Evolutionary conservation across 2,888 invertebrate genomes (phyloP).

Genomic region (Bombylius discolor): DNA sequence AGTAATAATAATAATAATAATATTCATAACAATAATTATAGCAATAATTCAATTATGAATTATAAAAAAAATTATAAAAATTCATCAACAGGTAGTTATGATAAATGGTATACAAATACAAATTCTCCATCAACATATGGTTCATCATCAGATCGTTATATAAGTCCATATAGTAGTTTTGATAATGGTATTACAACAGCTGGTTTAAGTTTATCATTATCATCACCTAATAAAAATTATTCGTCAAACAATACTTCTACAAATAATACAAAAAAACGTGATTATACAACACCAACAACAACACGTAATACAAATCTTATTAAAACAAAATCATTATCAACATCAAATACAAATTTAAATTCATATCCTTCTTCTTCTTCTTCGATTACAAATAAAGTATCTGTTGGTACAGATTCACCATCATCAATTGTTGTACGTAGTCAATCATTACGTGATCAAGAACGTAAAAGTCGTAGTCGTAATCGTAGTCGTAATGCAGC

Average conservation of each 20-base stretch:
- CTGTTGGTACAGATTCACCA: constrained; percentile 28
- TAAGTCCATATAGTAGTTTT: constrained; percentile 34
- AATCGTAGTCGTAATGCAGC: constrained; percentile 28
- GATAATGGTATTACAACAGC: constrained; percentile 38
- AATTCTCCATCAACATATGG: constrained; percentile 12
- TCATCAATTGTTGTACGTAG: constrained; percentile 30
- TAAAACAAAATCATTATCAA: constrained; percentile 27
- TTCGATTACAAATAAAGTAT: constrained; percentile 10
- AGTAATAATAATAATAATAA: too few species aligned
- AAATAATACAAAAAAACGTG: constrained; percentile 24
- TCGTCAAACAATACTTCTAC: constrained; percentile 15
- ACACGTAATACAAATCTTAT: constrained; percentile 13
- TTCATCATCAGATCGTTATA: constrained; percentile 29
- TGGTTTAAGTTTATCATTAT: constrained; percentile 26
- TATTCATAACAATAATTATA: background rate
- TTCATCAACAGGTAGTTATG: constrained; percentile 7
- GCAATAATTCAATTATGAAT: background rate
- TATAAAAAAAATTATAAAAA: background rate
- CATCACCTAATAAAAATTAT: constrained; percentile 2
- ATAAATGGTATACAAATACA: constrained; percentile 4
- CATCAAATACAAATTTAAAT: constrained; percentile 31
- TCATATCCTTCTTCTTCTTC: constrained; percentile 10
- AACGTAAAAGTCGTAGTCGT: constrained; percentile 34
- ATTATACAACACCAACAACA: constrained; percentile 17
- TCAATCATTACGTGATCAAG: constrained; percentile 35